Evolutionary conservation across 2,888 invertebrate species (phyloP).

Genomic region (Cheiracanthium punctorium): DNA sequence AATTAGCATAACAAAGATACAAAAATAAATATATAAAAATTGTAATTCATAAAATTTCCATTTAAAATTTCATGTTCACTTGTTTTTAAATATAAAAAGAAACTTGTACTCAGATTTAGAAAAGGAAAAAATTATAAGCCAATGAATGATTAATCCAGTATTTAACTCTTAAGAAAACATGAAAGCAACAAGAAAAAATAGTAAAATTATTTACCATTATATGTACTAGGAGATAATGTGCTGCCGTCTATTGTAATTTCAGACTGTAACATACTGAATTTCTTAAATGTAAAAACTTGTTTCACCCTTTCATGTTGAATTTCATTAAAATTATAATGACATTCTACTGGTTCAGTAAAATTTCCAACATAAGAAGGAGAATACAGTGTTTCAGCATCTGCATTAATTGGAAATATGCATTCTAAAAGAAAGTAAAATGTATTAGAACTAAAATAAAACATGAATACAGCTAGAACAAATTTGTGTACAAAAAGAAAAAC

Average conservation of each 20-base stretch:
- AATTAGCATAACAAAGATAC: too few species aligned
- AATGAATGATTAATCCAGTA: not conserved
- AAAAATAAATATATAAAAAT: too few species aligned
- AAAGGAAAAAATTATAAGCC: not conserved
- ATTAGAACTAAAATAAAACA: not conserved
- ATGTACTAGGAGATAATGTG: not conserved
- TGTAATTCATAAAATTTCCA: too few species aligned
- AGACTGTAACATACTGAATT: conserved; percentile 24
- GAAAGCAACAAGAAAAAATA: too few species aligned
- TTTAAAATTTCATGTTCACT: not conserved
- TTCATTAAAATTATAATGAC: not conserved
- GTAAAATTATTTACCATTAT: not conserved
- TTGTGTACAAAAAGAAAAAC: too few species aligned
- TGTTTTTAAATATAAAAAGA: not conserved
- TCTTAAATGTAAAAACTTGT: conserved; percentile 20
- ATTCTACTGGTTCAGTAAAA: not conserved
- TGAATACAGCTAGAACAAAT: not conserved
- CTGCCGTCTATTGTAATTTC: not conserved
- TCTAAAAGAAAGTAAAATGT: not conserved
- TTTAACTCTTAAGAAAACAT: not conserved
- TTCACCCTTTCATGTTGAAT: not conserved
- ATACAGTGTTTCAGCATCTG: conserved; percentile 11
- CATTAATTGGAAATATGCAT: not conserved
- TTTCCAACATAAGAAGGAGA: conserved; percentile 18
- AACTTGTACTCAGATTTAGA: not conserved